These are phyloP conservation scores for Strigamia maritima DNA, from an alignment of 2,888 invertebrate species.

Conservation along the genomic window DNA sequence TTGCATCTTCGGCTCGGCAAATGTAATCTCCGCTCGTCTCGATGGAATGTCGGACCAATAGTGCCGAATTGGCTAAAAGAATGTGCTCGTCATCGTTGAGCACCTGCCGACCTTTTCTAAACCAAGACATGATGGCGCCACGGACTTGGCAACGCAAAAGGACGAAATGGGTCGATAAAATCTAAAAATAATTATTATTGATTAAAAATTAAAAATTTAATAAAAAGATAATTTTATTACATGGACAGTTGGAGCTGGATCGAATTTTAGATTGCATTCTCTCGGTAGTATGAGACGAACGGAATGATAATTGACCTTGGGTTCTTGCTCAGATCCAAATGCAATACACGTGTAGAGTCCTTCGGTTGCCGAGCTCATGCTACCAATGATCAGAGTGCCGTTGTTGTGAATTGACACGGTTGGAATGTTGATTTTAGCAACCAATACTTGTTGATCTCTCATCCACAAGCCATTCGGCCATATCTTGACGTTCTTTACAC, in stretches of 20 bases:
- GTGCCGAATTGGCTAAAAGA: neutral
- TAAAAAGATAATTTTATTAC: neutral
- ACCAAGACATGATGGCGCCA: slow-evolving; percentile 1
- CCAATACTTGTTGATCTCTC: slow-evolving; percentile 32
- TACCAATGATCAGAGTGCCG: slow-evolving; percentile 1
- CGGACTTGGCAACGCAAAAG: neutral
- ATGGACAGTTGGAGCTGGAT: neutral
- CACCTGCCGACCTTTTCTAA: neutral
- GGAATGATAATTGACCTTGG: neutral
- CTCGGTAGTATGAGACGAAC: slow-evolving; percentile 19
- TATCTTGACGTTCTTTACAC: neutral
- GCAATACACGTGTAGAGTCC: slow-evolving; percentile 36
- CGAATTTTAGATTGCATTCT: slow-evolving; percentile 22
- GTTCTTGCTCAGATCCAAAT: neutral
- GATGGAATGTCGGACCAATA: neutral
- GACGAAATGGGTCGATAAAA: neutral
- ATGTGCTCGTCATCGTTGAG: neutral
- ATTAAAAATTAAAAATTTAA: too few species aligned
- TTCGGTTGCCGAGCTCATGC: slow-evolving; percentile 16
- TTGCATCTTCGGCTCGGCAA: slow-evolving; percentile 13
- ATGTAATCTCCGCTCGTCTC: neutral
- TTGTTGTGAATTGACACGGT: neutral
- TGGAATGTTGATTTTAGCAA: neutral
- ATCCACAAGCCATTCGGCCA: slow-evolving; percentile 22
- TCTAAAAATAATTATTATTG: slow-evolving; percentile 25